phyloP scores from a whole-genome alignment of 1,140 invertebrate genomes.

The Drosophila grimshawi region DNA sequence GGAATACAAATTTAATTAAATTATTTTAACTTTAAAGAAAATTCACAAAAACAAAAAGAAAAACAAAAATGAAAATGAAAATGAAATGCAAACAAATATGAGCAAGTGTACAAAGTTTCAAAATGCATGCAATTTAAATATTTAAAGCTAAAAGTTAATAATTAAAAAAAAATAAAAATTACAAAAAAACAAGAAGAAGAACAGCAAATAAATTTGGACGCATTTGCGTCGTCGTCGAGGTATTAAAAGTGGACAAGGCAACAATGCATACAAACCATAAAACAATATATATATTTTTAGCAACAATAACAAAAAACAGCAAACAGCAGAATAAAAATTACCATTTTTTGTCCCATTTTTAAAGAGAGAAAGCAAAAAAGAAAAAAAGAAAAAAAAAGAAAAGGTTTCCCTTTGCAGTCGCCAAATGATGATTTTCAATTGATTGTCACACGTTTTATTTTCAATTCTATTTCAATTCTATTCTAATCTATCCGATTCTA shows the following conservation, averaged over 20 bases:
- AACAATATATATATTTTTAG: conserved; percentile 51
- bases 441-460: conserved; percentile 21
- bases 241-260: conserved; percentile 29
- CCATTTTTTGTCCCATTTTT: background rate
- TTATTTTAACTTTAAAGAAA: conserved; percentile 72
- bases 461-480: background rate
- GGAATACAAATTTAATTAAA: conserved; percentile 55
- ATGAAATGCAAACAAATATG: background rate
- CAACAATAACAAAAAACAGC: conserved; percentile 38
- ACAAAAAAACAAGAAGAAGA: conserved; percentile 18
- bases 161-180: conserved; percentile 48
- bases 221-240: conserved; percentile 21
- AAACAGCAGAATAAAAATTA: conserved; percentile 2
- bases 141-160: conserved; percentile 69
- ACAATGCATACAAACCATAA: conserved; percentile 43
- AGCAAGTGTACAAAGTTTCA: conserved; percentile 59
- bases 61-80: conserved; percentile 54
- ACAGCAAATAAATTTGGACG: conserved; percentile 19
- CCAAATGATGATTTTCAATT: conserved; percentile 26
- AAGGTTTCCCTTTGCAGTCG: conserved; percentile 39
- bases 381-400: conserved; percentile 19
- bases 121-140: conserved; percentile 72
- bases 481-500: conserved; percentile 11
- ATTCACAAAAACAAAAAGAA: conserved; percentile 52
- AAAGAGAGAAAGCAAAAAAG: conserved; percentile 17